Conservation (phyloP, 2,888 invertebrate species). For the Stegophylla sp. region DNA sequence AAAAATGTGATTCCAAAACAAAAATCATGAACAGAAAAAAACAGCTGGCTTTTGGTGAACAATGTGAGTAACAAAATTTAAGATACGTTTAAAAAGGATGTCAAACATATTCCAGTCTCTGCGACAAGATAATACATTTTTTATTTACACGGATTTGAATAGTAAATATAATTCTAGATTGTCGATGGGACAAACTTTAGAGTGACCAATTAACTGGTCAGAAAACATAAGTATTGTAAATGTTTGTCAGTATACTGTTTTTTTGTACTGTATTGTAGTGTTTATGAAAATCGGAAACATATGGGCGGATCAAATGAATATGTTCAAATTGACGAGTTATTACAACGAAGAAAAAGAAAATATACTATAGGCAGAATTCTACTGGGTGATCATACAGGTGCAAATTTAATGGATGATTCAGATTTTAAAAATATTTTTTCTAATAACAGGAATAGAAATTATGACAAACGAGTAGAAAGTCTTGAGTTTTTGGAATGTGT, state of each 20-base stretch:
- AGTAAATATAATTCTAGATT: neutral
- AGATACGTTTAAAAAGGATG: neutral
- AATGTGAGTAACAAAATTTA: constrained; percentile 7
- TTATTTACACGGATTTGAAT: neutral
- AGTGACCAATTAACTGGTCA: neutral
- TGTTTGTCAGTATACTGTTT: too few species aligned
- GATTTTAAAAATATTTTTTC: neutral
- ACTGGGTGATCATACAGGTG: neutral
- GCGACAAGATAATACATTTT: neutral
- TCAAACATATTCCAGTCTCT: constrained; percentile 12
- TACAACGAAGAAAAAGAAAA: too few species aligned
- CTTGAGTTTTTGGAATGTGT: neutral
- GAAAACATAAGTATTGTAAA: too few species aligned
- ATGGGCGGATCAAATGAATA: too few species aligned
- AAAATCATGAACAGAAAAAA: neutral
- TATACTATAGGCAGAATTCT: neutral
- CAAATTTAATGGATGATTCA: neutral
- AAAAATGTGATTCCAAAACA: neutral
- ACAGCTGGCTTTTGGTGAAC: neutral
- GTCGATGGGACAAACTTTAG: constrained; percentile 1
- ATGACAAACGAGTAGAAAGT: neutral
- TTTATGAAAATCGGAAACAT: too few species aligned
- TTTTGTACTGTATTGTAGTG: too few species aligned
- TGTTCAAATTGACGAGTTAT: too few species aligned
- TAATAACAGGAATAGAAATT: neutral